A percentile compares a stretch with the other conserved stretches of the same genome.
Evolutionary conservation across 2,113 vertebrate species (phyloP).

Genomic region (Cryptomyrus ogoouensis): DNA sequence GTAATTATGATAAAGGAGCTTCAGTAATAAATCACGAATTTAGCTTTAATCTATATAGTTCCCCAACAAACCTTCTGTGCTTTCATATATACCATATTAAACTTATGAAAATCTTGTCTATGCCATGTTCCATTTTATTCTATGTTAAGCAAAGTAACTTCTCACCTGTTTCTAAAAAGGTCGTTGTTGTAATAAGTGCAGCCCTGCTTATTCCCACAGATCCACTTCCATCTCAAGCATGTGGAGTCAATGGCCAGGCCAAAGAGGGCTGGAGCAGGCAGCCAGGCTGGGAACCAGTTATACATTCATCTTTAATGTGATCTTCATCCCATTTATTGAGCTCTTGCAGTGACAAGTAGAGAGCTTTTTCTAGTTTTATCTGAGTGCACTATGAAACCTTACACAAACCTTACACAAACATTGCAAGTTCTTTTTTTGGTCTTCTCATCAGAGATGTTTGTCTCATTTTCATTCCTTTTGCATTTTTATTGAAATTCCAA

Average conservation of each 20-base stretch:
- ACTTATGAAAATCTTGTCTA: neutral
- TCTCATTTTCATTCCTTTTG: neutral
- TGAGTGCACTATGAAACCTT: neutral
- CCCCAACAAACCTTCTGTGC: neutral
- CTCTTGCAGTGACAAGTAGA: neutral
- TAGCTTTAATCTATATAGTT: neutral
- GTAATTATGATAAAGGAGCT: neutral
- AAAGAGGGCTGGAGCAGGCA: constrained; percentile 79
- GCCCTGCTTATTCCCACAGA: constrained; percentile 63
- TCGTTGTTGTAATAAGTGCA: constrained; percentile 87
- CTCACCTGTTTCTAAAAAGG: constrained; percentile 76
- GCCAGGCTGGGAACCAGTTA: constrained; percentile 68
- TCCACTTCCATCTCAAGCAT: constrained; percentile 74
- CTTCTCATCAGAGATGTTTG: neutral
- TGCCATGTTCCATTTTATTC: neutral
- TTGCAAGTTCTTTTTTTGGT: neutral
- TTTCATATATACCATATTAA: neutral
- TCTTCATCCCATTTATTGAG: neutral
- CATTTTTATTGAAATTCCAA: neutral
- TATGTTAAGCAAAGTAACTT: neutral
- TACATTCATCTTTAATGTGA: neutral
- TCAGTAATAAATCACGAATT: neutral
- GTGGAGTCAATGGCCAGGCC: constrained; percentile 82
- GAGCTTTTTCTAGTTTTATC: neutral
- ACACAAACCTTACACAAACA: neutral